Conservation (phyloP, 2,113 vertebrate species). For the Phylloscopus trochiloides region DNA sequence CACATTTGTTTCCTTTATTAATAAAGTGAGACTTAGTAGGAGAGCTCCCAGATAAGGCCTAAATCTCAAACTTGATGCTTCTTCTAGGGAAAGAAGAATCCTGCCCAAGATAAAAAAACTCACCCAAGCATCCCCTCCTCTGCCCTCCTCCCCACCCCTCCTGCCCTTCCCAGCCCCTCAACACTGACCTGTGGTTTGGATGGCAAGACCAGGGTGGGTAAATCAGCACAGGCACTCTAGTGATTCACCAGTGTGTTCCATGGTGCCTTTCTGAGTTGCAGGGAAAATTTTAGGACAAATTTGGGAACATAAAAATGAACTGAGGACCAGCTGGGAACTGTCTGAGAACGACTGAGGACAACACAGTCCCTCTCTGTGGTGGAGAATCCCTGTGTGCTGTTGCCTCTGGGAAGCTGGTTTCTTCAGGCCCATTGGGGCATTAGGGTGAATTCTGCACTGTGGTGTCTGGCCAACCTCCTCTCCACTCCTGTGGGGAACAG, state of each 20-base stretch:
- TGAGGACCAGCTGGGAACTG: neutral
- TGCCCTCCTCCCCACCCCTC: neutral
- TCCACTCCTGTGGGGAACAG: neutral
- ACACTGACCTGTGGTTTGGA: neutral
- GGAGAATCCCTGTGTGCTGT: fast-evolving
- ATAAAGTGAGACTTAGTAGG: neutral
- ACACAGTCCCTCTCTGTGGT: neutral
- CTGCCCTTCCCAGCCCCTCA: neutral
- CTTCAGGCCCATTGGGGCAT: neutral
- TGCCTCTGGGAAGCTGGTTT: neutral
- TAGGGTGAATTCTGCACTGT: fast-evolving
- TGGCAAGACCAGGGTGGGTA: neutral
- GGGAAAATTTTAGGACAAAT: neutral
- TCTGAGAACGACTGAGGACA: neutral
- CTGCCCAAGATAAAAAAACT: neutral
- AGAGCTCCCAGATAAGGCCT: neutral
- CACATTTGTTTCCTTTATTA: neutral
- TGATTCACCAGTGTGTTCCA: neutral
- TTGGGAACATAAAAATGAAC: neutral
- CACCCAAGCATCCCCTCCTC: fast-evolving
- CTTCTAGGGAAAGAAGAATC: neutral
- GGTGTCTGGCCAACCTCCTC: neutral
- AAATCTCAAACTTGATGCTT: neutral
- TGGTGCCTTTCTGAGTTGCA: neutral
- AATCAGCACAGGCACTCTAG: neutral